A percentile compares a stretch with the other conserved stretches of the same genome.
Evolutionary conservation across 2,113 vertebrate species (phyloP).

Genomic region (Platycercus adscitus): DNA sequence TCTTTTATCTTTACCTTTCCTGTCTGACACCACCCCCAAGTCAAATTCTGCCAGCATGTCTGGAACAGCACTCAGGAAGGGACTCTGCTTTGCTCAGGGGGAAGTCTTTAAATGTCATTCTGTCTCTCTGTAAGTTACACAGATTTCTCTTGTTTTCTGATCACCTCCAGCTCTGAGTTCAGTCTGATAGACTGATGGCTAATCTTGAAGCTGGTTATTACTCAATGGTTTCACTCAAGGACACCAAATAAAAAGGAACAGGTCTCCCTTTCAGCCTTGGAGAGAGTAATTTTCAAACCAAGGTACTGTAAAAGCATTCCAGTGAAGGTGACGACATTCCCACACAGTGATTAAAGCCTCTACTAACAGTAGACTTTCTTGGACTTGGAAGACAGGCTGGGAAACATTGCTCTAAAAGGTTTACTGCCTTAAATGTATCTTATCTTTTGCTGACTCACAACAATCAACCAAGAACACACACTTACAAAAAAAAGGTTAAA

Average conservation of each 20-base stretch:
- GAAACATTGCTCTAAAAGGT: background rate
- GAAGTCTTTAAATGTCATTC: background rate
- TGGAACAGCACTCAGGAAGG: background rate
- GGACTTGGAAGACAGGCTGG: background rate
- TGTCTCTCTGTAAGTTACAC: background rate
- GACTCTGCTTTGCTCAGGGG: background rate
- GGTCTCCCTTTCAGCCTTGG: background rate
- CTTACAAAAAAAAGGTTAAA: background rate
- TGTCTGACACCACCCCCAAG: background rate
- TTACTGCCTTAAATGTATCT: background rate
- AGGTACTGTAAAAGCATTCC: background rate
- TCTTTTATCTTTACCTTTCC: background rate
- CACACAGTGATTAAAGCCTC: background rate
- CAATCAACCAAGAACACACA: background rate
- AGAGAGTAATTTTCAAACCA: background rate
- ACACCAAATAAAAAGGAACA: background rate
- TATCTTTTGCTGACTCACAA: background rate
- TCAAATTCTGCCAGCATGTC: background rate
- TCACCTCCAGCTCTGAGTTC: background rate
- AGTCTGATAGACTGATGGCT: background rate
- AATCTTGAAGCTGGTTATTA: background rate
- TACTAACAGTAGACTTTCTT: background rate
- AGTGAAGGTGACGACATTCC: background rate
- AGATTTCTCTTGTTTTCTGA: constrained; percentile 23
- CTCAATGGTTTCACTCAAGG: background rate